These are phyloP conservation scores for Paraplagusia blochii DNA, from an alignment of 2,113 vertebrate species.

Conservation along the genomic window DNA sequence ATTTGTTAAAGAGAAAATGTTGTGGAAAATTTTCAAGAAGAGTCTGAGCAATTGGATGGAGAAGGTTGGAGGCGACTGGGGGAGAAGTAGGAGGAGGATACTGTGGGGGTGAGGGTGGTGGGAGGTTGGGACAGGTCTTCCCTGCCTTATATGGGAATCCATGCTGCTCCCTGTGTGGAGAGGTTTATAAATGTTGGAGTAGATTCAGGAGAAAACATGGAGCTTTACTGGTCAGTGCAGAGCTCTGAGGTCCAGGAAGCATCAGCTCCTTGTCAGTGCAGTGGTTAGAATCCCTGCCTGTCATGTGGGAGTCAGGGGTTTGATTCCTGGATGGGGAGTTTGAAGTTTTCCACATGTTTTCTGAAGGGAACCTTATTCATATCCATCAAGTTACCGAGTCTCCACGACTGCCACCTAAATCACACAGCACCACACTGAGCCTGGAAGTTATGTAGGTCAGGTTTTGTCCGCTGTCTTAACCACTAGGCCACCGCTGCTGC, in stretches of 20 bases:
- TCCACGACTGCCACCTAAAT: no score
- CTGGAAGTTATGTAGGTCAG: no score
- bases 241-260: conserved; percentile 25
- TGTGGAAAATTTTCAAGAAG: conserved; percentile 5
- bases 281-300: no score
- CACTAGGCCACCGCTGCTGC: no score
- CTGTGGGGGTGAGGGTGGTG: conserved; percentile 31
- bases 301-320: no score
- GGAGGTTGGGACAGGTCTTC: conserved; percentile 58
- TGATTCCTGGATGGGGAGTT: no score
- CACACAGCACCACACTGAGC: no score
- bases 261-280: conserved; percentile 15
- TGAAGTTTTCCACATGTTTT: no score
- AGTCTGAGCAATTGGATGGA: conserved; percentile 32
- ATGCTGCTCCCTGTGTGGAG: conserved; percentile 56
- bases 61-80: conserved; percentile 32
- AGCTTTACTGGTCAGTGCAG: conserved; percentile 14
- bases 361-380: no score
- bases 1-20: no score
- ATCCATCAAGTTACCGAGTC: no score
- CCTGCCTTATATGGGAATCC: conserved; percentile 77
- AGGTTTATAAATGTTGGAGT: conserved; percentile 50
- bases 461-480: no score
- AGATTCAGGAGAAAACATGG: conserved; percentile 42
- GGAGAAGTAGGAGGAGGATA: conserved; percentile 45